Conservation (phyloP, 2,888 invertebrate genomes). For the Sussaba pulchella region DNA sequence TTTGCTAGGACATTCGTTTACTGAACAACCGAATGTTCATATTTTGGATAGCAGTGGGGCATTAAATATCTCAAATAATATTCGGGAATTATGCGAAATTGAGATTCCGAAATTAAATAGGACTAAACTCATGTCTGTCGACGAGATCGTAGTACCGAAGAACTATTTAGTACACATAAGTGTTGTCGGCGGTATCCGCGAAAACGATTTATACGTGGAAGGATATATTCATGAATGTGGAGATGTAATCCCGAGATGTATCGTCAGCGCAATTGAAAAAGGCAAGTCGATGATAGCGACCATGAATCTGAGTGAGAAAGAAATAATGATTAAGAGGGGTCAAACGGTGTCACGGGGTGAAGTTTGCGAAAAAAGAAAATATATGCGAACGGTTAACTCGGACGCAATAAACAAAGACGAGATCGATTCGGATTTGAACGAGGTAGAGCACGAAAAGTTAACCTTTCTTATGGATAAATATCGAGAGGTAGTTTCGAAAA, state of each 20-base stretch:
- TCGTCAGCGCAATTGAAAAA: slow-evolving; percentile 60
- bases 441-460: slow-evolving; percentile 32
- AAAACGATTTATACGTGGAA: slow-evolving; percentile 58
- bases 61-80: slow-evolving; percentile 52
- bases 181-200: slow-evolving; percentile 41
- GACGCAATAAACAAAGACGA: slow-evolving; percentile 28
- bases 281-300: slow-evolving; percentile 60
- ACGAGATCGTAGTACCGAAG: slow-evolving; percentile 56
- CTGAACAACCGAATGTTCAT: slow-evolving; percentile 66
- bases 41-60: slow-evolving; percentile 63
- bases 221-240: too few species aligned
- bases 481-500: slow-evolving; percentile 17
- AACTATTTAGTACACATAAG: slow-evolving; percentile 63
- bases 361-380: slow-evolving; percentile 49
- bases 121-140: slow-evolving; percentile 27
- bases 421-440: slow-evolving; percentile 44
- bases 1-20: slow-evolving; percentile 71
- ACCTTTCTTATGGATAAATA: slow-evolving; percentile 46
- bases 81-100: slow-evolving; percentile 44
- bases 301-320: slow-evolving; percentile 43
- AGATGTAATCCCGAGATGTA: slow-evolving; percentile 59
- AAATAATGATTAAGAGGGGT: slow-evolving; percentile 31
- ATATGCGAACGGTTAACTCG: slow-evolving; percentile 17
- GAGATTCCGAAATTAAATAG: slow-evolving; percentile 29
- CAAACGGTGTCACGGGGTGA: slow-evolving; percentile 49